Evolutionary conservation across 2,888 invertebrate species (phyloP), one percentile per base, ranked within the genome.

Genomic region (Athetis lepigone): DNA sequence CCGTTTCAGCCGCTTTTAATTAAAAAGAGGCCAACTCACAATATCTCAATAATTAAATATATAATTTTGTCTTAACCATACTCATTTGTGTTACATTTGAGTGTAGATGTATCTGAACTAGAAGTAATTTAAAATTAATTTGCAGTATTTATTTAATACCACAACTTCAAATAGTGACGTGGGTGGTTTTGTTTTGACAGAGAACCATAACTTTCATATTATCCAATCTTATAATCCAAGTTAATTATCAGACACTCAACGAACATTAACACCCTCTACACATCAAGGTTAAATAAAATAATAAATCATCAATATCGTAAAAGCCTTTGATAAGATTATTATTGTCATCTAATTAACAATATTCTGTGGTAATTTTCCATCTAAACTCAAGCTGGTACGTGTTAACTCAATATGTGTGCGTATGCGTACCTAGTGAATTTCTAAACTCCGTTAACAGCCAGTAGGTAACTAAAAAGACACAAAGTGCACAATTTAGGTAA

Each of bases 291-390:
- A 2, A 42, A 39, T 65, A 47, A 37, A 43, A 73, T 51, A 42
- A 61, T 70, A 46, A 50, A 60, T 45, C 11, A 50, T 58, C 37
- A 39, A 56, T 65, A 56, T 47, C 23, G 25, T 54, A 9, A 46
- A 67, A 55, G 59, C 74, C 33, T 54, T n/a, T 46, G 70, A 70
- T 70, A 70, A 70, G 68, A 59, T 70, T 46, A 37, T 18, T 7
- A 39, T 21, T 13, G 13, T 1, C 9, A 8, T 50, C 8, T 47
- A 8, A 50, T 46, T 27, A 36, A 21, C 39, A 25, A 67, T 37
- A 25, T 55, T 37, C n/a, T 19, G 59, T 2, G 27, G 49, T 45
- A 46, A 46, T 33, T 50, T 70, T 61, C 61, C 70, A 51, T 39
- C 16, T n/a, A n/a, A 36, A 43, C 7, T n/a, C 18, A 27, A n/a